Evolutionary conservation across 2,113 vertebrate species (phyloP).

Genomic region (Pampusana beccarii): DNA sequence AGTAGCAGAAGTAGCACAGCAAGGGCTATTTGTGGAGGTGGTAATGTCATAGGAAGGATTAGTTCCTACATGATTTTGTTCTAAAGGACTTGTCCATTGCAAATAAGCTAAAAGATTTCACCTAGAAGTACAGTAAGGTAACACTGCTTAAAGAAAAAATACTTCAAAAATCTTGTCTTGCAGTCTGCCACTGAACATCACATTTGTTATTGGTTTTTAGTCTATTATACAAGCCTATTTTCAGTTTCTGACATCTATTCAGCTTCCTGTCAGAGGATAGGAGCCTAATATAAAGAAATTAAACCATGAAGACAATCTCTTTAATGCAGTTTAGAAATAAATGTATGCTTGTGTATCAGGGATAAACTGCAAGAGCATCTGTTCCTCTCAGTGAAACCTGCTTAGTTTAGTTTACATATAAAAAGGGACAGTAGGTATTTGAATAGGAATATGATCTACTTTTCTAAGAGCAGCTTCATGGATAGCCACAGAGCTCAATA

Average conservation of each 20-base stretch:
- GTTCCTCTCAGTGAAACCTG: neutral
- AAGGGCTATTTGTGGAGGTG: neutral
- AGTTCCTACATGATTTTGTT: neutral
- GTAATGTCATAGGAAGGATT: neutral
- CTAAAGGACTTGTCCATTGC: neutral
- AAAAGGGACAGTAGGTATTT: neutral
- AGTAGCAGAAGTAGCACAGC: neutral
- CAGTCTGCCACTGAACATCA: neutral
- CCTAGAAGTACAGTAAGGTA: neutral
- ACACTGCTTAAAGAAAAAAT: neutral
- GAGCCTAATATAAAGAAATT: slow-evolving; percentile 51
- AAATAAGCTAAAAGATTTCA: slow-evolving; percentile 1
- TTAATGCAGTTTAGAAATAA: slow-evolving; percentile 52
- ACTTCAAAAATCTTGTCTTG: neutral
- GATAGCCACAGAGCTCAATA: neutral
- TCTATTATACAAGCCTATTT: neutral
- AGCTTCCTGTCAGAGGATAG: slow-evolving; percentile 12
- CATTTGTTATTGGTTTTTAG: neutral
- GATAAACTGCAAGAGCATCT: slow-evolving; percentile 8
- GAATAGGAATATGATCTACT: neutral
- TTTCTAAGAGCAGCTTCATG: slow-evolving; percentile 1
- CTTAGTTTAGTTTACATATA: neutral
- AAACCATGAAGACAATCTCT: neutral
- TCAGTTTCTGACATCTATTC: slow-evolving; percentile 34
- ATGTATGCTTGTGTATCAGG: neutral